A percentile compares a stretch with the other conserved stretches of the same genome.
Evolutionary conservation across 2,113 vertebrate genomes (phyloP).

Genomic region (Macquaria ambigua): DNA sequence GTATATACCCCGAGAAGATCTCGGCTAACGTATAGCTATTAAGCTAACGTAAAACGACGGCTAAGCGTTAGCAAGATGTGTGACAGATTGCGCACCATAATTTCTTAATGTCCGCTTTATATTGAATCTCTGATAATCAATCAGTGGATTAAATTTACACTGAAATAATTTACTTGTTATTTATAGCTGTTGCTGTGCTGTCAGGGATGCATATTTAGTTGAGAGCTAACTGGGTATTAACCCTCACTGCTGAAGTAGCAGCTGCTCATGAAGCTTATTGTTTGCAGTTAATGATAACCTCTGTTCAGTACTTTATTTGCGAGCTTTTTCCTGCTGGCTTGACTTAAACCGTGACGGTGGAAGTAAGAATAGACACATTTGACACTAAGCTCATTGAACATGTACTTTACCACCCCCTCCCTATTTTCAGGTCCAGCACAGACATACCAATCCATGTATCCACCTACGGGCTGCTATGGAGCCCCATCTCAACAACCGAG

Average conservation of each 20-base stretch:
- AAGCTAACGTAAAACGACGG: constrained; percentile 16
- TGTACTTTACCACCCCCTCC: neutral
- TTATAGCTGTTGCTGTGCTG: neutral
- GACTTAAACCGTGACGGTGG: neutral
- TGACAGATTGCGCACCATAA: constrained; percentile 21
- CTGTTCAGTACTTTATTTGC: neutral
- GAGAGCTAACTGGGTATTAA: constrained; percentile 3
- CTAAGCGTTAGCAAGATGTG: constrained; percentile 23
- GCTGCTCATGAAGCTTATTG: constrained; percentile 24
- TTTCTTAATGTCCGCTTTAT: neutral
- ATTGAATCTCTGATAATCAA: neutral
- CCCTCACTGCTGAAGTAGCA: neutral
- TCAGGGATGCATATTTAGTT: neutral
- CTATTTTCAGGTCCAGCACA: constrained; percentile 87
- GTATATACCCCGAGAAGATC: neutral
- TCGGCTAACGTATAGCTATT: neutral
- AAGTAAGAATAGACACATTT: neutral
- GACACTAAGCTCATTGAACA: too few species aligned
- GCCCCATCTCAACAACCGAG: constrained; percentile 81
- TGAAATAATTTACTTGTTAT: neutral
- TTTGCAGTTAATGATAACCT: constrained; percentile 12
- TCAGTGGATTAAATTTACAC: too few species aligned
- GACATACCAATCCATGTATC: constrained; percentile 82
- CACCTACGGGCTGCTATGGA: constrained; percentile 84
- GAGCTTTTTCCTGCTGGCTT: neutral